These are phyloP conservation scores for Zingel zingel DNA, from an alignment of 2,113 vertebrate species.

Conservation along the genomic window DNA sequence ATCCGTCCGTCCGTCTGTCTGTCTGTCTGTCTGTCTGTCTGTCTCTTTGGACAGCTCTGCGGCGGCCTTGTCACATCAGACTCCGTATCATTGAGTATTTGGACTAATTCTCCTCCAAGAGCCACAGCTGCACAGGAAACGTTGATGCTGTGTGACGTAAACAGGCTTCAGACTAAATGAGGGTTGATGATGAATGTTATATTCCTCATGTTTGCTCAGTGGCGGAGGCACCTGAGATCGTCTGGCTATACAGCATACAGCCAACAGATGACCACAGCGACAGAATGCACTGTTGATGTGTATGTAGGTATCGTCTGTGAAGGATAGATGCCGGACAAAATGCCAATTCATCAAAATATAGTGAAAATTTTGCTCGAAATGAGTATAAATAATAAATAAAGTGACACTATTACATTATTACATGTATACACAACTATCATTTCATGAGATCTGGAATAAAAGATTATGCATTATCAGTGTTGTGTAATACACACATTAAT, in stretches of 20 bases:
- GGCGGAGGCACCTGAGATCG: conserved; percentile 1
- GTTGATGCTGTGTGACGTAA: conserved; percentile 41
- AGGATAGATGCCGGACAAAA: background rate
- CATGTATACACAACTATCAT: too few relatives aligned
- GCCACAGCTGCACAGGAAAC: conserved; percentile 68
- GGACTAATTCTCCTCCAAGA: conserved; percentile 56
- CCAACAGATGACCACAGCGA: background rate
- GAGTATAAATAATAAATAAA: background rate
- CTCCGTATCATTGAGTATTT: conserved; percentile 50
- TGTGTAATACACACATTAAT: too few relatives aligned
- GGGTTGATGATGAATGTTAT: conserved; percentile 21
- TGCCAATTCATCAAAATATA: background rate
- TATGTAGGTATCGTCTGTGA: background rate
- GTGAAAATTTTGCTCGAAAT: background rate
- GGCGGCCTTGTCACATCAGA: conserved; percentile 51
- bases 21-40: conserved; percentile 29
- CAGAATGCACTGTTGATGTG: background rate
- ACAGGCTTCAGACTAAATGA: conserved; percentile 33
- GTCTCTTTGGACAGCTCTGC: conserved; percentile 53
- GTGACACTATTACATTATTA: too few relatives aligned
- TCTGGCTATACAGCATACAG: background rate
- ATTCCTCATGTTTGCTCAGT: conserved; percentile 11
- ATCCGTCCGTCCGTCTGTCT: background rate
- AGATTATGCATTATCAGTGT: too few relatives aligned
- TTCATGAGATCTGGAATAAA: too few relatives aligned